A percentile compares a stretch with the other conserved stretches of the same genome.
Conservation (phyloP, 2,888 invertebrate species). For the Drosophila ustulata region DNA sequence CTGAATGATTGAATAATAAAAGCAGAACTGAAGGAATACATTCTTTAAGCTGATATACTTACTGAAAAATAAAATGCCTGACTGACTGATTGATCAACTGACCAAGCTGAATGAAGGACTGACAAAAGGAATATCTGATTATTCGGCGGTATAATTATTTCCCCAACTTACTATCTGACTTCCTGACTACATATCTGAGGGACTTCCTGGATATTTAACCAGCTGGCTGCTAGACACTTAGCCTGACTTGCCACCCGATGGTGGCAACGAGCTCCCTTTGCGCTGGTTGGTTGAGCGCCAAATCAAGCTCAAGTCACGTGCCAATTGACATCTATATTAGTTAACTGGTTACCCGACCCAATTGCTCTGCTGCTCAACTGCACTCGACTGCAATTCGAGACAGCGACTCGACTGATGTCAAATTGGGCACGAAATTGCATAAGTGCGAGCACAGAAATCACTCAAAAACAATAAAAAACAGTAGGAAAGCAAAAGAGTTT, state of each 20-base stretch:
- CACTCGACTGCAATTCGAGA: conserved; percentile 41
- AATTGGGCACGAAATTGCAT: conserved; percentile 64
- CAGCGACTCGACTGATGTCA: conserved; percentile 44
- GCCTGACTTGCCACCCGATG: too few relatives aligned
- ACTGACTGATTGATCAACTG: too few relatives aligned
- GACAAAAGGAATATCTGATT: too few relatives aligned
- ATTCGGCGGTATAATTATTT: too few relatives aligned
- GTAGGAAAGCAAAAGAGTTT: too few relatives aligned
- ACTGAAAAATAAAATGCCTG: too few relatives aligned
- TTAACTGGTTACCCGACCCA: conserved; percentile 29
- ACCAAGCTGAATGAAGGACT: too few relatives aligned
- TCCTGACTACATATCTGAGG: neutral
- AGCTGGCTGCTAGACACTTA: neutral
- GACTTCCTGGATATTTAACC: neutral
- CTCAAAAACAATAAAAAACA: neutral
- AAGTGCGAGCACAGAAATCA: conserved; percentile 20
- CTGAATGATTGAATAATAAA: too few relatives aligned
- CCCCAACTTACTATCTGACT: too few relatives aligned
- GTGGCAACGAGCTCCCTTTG: neutral
- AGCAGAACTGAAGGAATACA: too few relatives aligned
- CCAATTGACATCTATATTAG: conserved; percentile 35
- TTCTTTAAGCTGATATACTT: too few relatives aligned
- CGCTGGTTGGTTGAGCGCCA: neutral
- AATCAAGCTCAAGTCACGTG: conserved; percentile 46
- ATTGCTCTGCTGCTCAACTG: neutral